These are phyloP conservation scores for Athalia rosae DNA, from an alignment of 2,888 invertebrate genomes.

Conservation along the genomic window DNA sequence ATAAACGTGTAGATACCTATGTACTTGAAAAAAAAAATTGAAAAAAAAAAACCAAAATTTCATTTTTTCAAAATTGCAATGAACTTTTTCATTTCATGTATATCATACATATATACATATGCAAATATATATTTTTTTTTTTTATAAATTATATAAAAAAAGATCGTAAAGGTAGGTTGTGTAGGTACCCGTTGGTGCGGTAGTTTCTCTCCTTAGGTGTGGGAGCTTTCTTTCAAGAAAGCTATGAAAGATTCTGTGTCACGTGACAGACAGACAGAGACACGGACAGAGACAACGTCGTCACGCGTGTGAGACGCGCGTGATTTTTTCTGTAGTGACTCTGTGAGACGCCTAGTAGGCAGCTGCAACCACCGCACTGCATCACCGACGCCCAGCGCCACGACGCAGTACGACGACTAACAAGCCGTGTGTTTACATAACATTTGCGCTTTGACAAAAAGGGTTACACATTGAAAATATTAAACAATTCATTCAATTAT, in stretches of 20 bases:
- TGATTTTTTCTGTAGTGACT: not conserved
- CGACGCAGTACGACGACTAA: constrained; percentile 72
- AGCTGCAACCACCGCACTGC: constrained; percentile 73
- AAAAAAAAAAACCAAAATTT: too few relatives aligned
- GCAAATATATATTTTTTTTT: too few relatives aligned
- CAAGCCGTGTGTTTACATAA: constrained; percentile 65
- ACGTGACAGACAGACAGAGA: constrained; percentile 55
- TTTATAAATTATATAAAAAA: constrained; percentile 46
- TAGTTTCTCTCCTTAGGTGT: constrained; percentile 71
- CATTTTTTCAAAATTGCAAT: too few relatives aligned
- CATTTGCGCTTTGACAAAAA: constrained; percentile 63
- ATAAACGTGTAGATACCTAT: too few relatives aligned
- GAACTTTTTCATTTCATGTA: too few relatives aligned
- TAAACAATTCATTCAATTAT: constrained; percentile 2
- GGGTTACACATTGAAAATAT: constrained; percentile 59
- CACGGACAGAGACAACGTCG: constrained; percentile 57
- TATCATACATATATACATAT: too few relatives aligned
- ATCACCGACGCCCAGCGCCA: constrained; percentile 72
- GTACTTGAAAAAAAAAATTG: too few relatives aligned
- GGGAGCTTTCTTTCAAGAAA: constrained; percentile 69
- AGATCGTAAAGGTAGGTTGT: constrained; percentile 67
- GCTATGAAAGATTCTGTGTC: constrained; percentile 68
- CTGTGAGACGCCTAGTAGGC: constrained; percentile 59
- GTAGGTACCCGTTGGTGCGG: constrained; percentile 72
- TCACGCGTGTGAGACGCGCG: constrained; percentile 59